phyloP scores from a whole-genome alignment of 2,888 invertebrate species.

The Parnassius mnemosyne region DNA sequence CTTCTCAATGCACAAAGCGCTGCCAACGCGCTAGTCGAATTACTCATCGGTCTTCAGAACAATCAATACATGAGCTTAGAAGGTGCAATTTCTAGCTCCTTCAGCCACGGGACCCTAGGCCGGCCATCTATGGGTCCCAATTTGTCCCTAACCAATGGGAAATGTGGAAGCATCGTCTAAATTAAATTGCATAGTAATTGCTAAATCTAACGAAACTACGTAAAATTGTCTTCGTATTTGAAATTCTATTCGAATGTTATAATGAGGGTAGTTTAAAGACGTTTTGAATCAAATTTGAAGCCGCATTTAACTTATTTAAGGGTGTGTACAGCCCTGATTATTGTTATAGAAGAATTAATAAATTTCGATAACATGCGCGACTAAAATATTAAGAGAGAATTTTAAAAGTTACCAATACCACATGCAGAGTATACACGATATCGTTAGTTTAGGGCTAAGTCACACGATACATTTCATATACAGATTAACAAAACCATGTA shows the following conservation, averaged over 20 bases:
- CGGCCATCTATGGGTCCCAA: slow-evolving; percentile 57
- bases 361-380: slow-evolving; percentile 27
- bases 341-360: slow-evolving; percentile 2
- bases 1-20: slow-evolving; percentile 69
- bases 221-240: background rate
- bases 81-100: slow-evolving; percentile 37
- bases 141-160: slow-evolving; percentile 67
- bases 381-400: slow-evolving; percentile 35
- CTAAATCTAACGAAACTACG: background rate
- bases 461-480: slow-evolving; percentile 8
- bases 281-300: background rate
- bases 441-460: slow-evolving; percentile 18
- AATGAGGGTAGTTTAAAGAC: slow-evolving; percentile 1
- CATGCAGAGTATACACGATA: background rate
- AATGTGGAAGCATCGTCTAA: slow-evolving; percentile 73
- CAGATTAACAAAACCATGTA: too few relatives aligned
- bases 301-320: background rate
- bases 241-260: slow-evolving; percentile 6
- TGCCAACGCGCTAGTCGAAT: slow-evolving; percentile 68
- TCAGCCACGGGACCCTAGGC: slow-evolving; percentile 56
- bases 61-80: slow-evolving; percentile 72
- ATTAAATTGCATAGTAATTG: background rate
- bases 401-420: slow-evolving; percentile 21
- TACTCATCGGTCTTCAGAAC: slow-evolving; percentile 69
- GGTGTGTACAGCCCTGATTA: slow-evolving; percentile 6